These are phyloP conservation scores for Tigriopus japonicus DNA, from an alignment of 1,140 invertebrate species.

Conservation along the genomic window DNA sequence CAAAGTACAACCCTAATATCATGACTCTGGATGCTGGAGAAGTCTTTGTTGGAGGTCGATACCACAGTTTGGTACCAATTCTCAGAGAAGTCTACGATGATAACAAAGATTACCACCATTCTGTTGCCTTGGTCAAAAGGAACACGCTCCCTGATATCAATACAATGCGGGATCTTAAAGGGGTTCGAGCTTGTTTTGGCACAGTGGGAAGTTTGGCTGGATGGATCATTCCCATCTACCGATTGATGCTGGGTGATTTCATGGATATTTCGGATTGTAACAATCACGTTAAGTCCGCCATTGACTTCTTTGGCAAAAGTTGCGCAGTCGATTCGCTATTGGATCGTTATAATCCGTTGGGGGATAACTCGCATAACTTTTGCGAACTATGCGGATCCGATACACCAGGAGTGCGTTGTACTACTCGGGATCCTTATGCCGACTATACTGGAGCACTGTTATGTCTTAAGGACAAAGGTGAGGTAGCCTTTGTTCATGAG, in stretches of 20 bases:
- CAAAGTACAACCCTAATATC: slow-evolving; percentile 42
- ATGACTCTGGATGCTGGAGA: slow-evolving; percentile 77
- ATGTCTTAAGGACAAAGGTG: slow-evolving; percentile 64
- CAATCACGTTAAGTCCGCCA: slow-evolving; percentile 82
- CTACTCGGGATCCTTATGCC: slow-evolving; percentile 65
- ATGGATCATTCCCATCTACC: slow-evolving; percentile 65
- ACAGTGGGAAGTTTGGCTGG: slow-evolving; percentile 76
- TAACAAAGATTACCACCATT: slow-evolving; percentile 12
- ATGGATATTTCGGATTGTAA: slow-evolving; percentile 79
- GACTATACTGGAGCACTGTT: slow-evolving; percentile 74
- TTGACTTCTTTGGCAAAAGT: slow-evolving; percentile 67
- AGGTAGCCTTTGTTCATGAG: slow-evolving; percentile 81
- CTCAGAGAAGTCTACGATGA: slow-evolving; percentile 43
- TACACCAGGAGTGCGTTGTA: slow-evolving; percentile 54
- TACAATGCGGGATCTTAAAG: slow-evolving; percentile 43
- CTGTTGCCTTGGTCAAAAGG: slow-evolving; percentile 18
- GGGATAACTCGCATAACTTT: slow-evolving; percentile 54
- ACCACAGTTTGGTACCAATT: slow-evolving; percentile 77
- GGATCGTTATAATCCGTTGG: slow-evolving; percentile 23
- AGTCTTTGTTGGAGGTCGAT: slow-evolving; percentile 73
- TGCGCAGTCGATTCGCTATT: slow-evolving; percentile 75
- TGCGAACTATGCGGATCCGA: slow-evolving; percentile 67
- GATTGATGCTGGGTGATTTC: slow-evolving; percentile 58
- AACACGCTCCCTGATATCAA: slow-evolving; percentile 39
- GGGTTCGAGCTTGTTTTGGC: slow-evolving; percentile 65